Base-by-base conservation (phyloP, 2,113 vertebrate genomes). In the Crotalus horridus region DNA sequence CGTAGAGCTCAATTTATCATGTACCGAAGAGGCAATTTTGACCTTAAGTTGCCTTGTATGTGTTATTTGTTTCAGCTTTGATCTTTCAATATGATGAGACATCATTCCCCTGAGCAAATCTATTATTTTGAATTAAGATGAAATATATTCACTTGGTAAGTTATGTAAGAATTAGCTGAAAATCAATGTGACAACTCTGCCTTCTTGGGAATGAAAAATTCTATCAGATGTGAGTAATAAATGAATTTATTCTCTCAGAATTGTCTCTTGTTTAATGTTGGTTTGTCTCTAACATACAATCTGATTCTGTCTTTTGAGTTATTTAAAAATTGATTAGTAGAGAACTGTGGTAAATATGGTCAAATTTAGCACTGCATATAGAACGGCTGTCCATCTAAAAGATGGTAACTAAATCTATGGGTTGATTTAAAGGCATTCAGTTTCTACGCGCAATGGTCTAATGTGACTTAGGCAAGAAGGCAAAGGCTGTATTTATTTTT, bases 111-210 rank as follows among this genome's bases (percentile, higher is more conserved):
- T 94, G 93, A 95, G 93, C 53, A 96, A 91, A 93, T 93, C 94
- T 55, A 94, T 88, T 85, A 93, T 81, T 95, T 1, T 54, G 85
- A 94, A 96, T 96, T 95, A 96, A 95, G 95, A 93, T 93, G 55
- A 96, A 96, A 95, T 95, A 91, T 94, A 94, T 95, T 96, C 95
- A 0, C 86, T 92, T 48, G 2, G 64, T 90, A 26, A 93, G 89
- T 90, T 93, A 95, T 89, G 81, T 48, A 95, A 96, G 93, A 90
- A 26, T 93, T 89, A 96, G 94, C 64, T 51, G 95, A 88, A 93
- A 96, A 95, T 53, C 61, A 94, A 96, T 90, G 91, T 94, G 94
- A 93, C 96, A 96, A 91, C 3, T 39, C 59, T 96, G 93, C 53
- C 58, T 95, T 89, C 85, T 93, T 90, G 89, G 94, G 91, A 58